Evolutionary conservation across 2,797 vertebrate species (phyloP), one percentile per base, ranked within the genome.

Genomic region (Coccyzus lansbergi): DNA sequence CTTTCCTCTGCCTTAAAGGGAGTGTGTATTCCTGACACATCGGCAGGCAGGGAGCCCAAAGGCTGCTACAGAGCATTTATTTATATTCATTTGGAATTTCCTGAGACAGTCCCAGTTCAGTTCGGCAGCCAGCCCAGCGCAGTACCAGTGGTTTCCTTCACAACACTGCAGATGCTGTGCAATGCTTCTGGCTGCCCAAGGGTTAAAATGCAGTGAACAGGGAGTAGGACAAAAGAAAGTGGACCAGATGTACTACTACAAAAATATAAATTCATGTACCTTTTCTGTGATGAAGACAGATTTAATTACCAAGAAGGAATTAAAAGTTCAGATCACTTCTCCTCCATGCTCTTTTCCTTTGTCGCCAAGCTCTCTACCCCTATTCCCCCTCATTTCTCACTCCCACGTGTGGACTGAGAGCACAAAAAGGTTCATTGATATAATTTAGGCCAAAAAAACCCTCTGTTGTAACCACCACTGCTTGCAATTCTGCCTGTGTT

Each of bases 31-130:
- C 91, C 94, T 93, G 96, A 97, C 97, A 96, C 95, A 96, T 89
- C 89, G 94, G 94, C 96, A 97, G 97, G 97, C 97, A 95, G 68
- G 42, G 72, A 92, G 97, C 98, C 97, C 97, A 88, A 95, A 94
- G 93, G 93, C 95, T 94, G 96, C 91, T 97, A 95, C 86, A 68
- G 91, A 96, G 91, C 88, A 97, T 96, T 98, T 98, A 98, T 97
- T 98, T 98, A 97, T 97, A 98, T 93, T 94, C 97, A 96, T 95
- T 97, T 98, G 98, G 98, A 98, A 98, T 98, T 98, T 98, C 97
- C 98, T 98, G 97, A 97, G 95, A 89, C 96, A 88, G 96, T 69
- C 92, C 65, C 93, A 96, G 95, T 77, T 87, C 93, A 96, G 95
- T 77, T 87, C 64, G 8, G 90, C 92, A 87, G 84, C 83, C 91